Evolutionary conservation across 2,113 vertebrate genomes (phyloP).

Genomic region (Festucalex cinctus): DNA sequence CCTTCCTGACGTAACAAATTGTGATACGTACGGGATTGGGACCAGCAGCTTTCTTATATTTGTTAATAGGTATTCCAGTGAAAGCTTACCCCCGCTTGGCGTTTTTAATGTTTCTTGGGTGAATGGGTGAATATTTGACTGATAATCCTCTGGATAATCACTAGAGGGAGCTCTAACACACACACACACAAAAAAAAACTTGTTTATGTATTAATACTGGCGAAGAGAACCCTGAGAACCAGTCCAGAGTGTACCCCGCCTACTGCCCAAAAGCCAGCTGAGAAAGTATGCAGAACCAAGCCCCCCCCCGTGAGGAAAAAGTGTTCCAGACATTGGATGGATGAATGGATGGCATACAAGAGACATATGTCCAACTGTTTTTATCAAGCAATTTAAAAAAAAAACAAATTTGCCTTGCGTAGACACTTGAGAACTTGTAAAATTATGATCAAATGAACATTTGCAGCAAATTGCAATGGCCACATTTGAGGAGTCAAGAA

Average conservation of each 20-base stretch:
- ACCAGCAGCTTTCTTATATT: too few species aligned
- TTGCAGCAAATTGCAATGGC: not conserved
- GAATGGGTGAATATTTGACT: not conserved
- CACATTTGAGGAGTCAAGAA: not conserved
- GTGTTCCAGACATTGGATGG: too few species aligned
- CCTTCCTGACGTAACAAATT: too few species aligned
- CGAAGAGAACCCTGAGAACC: not conserved
- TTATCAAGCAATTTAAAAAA: not conserved
- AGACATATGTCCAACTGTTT: not conserved
- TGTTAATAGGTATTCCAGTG: too few species aligned
- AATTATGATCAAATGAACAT: not conserved
- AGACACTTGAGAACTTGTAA: not conserved
- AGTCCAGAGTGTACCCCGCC: not conserved
- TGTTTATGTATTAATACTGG: not conserved
- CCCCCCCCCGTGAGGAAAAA: too few species aligned
- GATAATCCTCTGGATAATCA: not conserved
- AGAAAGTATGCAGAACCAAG: too few species aligned
- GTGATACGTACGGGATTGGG: too few species aligned
- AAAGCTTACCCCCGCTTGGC: not conserved
- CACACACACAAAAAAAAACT: not conserved
- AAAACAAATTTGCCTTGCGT: not conserved
- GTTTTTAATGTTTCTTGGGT: not conserved
- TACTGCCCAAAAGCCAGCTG: too few species aligned
- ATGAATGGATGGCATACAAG: too few species aligned
- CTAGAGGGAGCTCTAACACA: conserved; percentile 35